Evolutionary conservation across 2,113 vertebrate genomes (phyloP), one percentile per base, ranked within the genome.

Genomic region (Prochilodus magdalenae): DNA sequence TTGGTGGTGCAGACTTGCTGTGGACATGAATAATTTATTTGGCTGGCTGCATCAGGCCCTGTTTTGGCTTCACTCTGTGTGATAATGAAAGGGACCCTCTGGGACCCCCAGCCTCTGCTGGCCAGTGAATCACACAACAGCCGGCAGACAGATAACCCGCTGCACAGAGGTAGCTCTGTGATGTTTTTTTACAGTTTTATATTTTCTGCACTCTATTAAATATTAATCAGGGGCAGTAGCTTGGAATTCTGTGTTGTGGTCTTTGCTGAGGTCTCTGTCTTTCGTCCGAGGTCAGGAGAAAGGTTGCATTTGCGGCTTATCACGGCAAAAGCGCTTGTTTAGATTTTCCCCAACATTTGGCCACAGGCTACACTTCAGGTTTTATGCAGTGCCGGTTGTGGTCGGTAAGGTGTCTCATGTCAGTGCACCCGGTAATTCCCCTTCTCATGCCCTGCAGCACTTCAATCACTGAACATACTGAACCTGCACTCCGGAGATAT

Each of bases 21-120:
- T 81, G 73, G 69, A 80, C 65, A 81, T 83, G 70, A 88, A 86
- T 88, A 77, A 86, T 88, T 77, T 75, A 88, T 88, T 47, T n/a
- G 63, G 63, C 62, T 77, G 73, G 72, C 63, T 75, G 63, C 49
- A 81, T 81, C 80, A 75, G 80, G 53, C 76, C 33, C 40, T 85
- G 83, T 86, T 86, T 73, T 78, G 75, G 81, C 77, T 83, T 59
- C 65, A 77, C 78, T 81, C 85, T 70, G 57, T 81, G 83, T 81
- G 77, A 85, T 86, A 88, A 88, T 86, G 80, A 86, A 81, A 88
- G 80, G 53, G 40, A 83, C 73, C 83, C 78, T 83, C 30, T 83
- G 83, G 85, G 83, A 85, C 75, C 81, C 57, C 18, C 30, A 30
- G 71, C 82, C 73, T 85, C 80, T 77, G 77, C 76, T 26, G 73